phyloP scores from a whole-genome alignment of 2,888 invertebrate genomes.

The Myathropa florea region DNA sequence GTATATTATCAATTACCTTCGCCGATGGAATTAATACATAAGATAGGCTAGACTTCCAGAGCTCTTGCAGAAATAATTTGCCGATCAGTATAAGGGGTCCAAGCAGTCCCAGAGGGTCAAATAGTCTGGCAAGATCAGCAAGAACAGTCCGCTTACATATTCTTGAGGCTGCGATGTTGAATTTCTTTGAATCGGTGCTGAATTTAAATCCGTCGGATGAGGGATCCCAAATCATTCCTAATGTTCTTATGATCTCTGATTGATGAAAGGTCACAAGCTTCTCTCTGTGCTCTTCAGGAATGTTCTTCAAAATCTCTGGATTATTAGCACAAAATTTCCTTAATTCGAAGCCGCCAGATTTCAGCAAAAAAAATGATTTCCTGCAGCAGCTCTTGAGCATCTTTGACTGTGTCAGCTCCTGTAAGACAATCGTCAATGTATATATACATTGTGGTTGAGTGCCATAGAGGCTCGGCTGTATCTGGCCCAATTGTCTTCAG shows the following conservation, averaged over 20 bases:
- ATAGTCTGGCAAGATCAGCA: neutral
- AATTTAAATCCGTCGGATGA: neutral
- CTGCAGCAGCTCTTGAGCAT: neutral
- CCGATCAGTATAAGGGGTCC: neutral
- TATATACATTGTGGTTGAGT: neutral
- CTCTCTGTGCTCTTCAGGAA: neutral
- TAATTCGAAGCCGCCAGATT: neutral
- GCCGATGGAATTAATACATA: neutral
- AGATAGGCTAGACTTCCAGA: slow-evolving; percentile 9
- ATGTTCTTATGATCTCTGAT: slow-evolving; percentile 7
- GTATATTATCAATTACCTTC: neutral
- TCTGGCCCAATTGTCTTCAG: neutral
- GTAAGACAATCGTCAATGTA: neutral
- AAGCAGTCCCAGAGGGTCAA: no score
- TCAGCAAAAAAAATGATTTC: neutral
- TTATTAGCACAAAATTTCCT: slow-evolving; percentile 2
- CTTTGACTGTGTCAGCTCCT: neutral
- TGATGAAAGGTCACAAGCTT: neutral
- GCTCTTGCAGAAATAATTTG: slow-evolving; percentile 1
- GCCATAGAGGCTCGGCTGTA: neutral
- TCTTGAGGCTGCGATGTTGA: neutral
- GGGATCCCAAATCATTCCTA: slow-evolving; percentile 26
- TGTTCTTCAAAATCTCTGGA: neutral
- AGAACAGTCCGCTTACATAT: slow-evolving; percentile 8
- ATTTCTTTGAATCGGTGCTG: slow-evolving; percentile 1